Evolutionary conservation across 1,140 invertebrate genomes (phyloP).

Genomic region (Phenacoccus solenopsis): DNA sequence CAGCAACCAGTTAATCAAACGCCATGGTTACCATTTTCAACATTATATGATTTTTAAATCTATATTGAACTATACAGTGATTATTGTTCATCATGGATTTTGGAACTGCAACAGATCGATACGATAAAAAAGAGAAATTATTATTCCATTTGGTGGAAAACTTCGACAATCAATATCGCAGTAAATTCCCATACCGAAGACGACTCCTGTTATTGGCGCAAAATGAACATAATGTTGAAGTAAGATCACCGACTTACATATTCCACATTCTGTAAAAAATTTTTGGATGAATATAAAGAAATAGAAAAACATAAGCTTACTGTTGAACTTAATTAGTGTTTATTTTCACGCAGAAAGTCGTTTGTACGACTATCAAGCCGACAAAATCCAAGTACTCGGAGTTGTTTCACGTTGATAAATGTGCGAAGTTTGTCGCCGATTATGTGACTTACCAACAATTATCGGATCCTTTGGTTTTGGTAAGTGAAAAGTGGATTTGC

Average conservation of each 20-base stretch:
- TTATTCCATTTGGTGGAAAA: neutral
- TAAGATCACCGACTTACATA: neutral
- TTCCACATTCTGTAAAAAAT: neutral
- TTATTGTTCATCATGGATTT: neutral
- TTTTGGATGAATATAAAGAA: neutral
- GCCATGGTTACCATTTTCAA: too few relatives aligned
- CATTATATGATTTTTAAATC: too few relatives aligned
- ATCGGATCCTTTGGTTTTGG: conserved; percentile 40
- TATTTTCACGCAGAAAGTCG: conserved; percentile 20
- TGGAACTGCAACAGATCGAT: too few relatives aligned
- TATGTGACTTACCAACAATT: conserved; percentile 25
- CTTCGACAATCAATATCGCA: neutral
- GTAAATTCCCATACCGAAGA: neutral
- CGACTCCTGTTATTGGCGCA: neutral
- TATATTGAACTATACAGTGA: too few relatives aligned
- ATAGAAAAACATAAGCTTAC: neutral
- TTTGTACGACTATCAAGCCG: neutral
- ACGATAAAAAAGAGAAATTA: neutral
- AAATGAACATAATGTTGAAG: neutral
- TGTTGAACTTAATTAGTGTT: neutral
- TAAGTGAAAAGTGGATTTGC: conserved; percentile 36
- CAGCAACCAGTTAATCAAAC: too few relatives aligned
- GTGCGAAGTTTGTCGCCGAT: neutral
- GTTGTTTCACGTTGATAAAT: neutral
- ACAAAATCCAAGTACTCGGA: neutral